Conservation (phyloP, 2,797 vertebrate genomes). For the Hylomyscus alleni region DNA sequence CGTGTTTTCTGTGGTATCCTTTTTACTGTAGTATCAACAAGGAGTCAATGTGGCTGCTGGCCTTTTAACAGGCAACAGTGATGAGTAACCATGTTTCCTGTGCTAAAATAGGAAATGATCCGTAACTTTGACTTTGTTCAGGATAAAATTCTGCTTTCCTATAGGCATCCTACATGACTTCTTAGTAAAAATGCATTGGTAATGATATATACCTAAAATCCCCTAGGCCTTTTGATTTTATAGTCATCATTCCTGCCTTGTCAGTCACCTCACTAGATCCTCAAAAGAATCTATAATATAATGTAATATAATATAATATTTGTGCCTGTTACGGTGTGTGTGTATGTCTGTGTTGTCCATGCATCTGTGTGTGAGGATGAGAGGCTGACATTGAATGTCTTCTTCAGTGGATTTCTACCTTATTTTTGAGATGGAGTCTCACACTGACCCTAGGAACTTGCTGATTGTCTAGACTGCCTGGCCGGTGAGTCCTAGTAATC, state of each 20-base stretch:
- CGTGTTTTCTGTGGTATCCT: conserved; percentile 5
- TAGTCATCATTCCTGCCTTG: not conserved
- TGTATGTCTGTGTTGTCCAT: not conserved
- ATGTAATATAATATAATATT: not conserved
- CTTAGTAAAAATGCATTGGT: conserved; percentile 53
- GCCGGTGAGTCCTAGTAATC: not conserved
- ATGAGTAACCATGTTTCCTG: conserved; percentile 11
- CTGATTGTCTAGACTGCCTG: not conserved
- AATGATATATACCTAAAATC: conserved; percentile 25
- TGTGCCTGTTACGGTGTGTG: not conserved
- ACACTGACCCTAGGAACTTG: not conserved
- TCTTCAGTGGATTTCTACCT: not conserved
- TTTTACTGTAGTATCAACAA: conserved; percentile 21
- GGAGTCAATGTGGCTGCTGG: not conserved
- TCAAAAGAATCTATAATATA: conserved; percentile 1
- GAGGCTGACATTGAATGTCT: not conserved
- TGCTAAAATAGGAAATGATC: not conserved
- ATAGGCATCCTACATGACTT: not conserved
- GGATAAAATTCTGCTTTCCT: conserved; percentile 10
- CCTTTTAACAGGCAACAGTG: not conserved
- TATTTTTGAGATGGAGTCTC: not conserved
- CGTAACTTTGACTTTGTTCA: conserved; percentile 48
- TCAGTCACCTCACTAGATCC: not conserved
- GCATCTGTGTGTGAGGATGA: not conserved
- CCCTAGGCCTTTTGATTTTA: not conserved